A percentile compares a stretch with the other conserved stretches of the same genome.
phyloP scores from a whole-genome alignment of 2,888 invertebrate genomes.

The Pammene fasciana region DNA sequence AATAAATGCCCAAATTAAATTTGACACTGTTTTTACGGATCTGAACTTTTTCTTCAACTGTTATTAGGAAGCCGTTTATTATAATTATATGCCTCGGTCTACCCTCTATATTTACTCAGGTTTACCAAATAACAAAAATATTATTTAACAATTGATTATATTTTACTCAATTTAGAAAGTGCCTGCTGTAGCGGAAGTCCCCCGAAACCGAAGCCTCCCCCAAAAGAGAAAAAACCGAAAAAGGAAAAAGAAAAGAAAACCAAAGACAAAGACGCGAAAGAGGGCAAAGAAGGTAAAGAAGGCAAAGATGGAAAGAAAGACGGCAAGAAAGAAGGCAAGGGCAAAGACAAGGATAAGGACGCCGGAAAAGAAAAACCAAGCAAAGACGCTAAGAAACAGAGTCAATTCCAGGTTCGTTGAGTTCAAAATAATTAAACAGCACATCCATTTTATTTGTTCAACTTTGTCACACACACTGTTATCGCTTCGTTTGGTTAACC shows the following conservation, averaged over 20 bases:
- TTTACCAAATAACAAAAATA: too few relatives aligned
- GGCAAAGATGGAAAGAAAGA: conserved; percentile 74
- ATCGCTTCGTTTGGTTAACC: conserved; percentile 73
- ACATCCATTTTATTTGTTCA: conserved; percentile 75
- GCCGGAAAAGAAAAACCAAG: conserved; percentile 83
- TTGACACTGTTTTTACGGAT: too few relatives aligned
- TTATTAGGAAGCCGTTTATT: too few relatives aligned
- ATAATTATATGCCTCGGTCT: not conserved
- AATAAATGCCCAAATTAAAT: too few relatives aligned
- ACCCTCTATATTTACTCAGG: too few relatives aligned
- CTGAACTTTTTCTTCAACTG: too few relatives aligned
- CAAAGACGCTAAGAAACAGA: conserved; percentile 85
- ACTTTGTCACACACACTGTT: conserved; percentile 57
- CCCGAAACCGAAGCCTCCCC: conserved; percentile 85
- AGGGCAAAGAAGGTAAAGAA: conserved; percentile 75
- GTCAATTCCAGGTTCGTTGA: conserved; percentile 85
- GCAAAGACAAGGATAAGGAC: conserved; percentile 85
- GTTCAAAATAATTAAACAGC: conserved; percentile 55
- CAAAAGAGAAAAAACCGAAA: conserved; percentile 88
- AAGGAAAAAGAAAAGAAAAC: conserved; percentile 86
- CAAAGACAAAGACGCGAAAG: conserved; percentile 85
- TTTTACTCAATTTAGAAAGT: conserved; percentile 83
- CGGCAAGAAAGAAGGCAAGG: conserved; percentile 82
- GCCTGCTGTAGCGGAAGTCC: conserved; percentile 91
- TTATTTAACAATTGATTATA: too few relatives aligned